These are phyloP conservation scores for Lochmaea crataegi DNA, from an alignment of 2,888 invertebrate species.

Conservation along the genomic window DNA sequence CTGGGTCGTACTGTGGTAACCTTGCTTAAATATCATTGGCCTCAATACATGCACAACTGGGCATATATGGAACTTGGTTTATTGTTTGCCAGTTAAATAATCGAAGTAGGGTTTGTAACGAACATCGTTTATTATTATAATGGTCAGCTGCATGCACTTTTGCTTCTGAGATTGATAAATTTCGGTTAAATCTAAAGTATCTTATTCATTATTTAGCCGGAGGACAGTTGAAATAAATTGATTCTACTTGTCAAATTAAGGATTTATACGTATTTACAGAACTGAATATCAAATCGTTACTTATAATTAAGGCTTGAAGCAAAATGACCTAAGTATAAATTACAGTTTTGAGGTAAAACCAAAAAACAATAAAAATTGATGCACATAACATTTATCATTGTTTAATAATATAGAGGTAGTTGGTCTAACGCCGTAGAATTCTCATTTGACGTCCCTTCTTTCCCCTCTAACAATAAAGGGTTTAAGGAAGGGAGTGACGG, in stretches of 20 bases:
- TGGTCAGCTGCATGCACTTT: slow-evolving; percentile 9
- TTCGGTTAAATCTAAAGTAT: slow-evolving; percentile 16
- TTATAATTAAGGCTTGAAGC: no score
- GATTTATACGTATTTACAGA: no score
- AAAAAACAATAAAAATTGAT: no score
- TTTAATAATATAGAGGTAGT: no score
- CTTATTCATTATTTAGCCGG: slow-evolving; percentile 8
- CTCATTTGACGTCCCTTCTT: no score
- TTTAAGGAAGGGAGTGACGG: no score
- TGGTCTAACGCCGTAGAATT: no score
- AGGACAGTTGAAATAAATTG: background rate
- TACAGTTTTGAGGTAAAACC: no score
- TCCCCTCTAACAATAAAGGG: no score
- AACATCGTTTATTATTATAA: background rate
- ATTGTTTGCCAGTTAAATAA: slow-evolving; percentile 36
- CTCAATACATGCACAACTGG: slow-evolving; percentile 59
- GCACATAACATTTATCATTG: no score
- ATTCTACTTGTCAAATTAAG: background rate
- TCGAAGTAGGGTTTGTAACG: slow-evolving; percentile 1
- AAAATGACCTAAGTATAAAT: no score
- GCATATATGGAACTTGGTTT: slow-evolving; percentile 52
- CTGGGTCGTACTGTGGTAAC: slow-evolving; percentile 52
- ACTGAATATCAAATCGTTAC: no score
- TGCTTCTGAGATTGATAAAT: slow-evolving; percentile 18
- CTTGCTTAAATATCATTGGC: slow-evolving; percentile 61